Conservation (phyloP, 2,113 vertebrate genomes). For the Malurus alboscapulatus region DNA sequence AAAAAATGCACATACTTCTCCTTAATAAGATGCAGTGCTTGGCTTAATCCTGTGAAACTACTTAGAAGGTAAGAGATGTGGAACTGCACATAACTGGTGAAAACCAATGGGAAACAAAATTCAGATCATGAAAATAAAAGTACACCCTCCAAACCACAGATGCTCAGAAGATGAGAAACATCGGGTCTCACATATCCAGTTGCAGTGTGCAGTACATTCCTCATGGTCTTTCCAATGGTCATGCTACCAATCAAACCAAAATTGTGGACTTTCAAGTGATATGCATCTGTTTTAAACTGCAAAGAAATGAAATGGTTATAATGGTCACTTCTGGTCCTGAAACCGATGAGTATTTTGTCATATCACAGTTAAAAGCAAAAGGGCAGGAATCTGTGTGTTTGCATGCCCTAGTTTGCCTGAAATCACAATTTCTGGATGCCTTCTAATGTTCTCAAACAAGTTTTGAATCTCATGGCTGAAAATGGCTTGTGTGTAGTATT, state of each 20-base stretch:
- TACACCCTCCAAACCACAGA: not conserved
- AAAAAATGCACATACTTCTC: not conserved
- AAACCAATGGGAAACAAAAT: not conserved
- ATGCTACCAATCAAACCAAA: not conserved
- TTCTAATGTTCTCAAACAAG: not conserved
- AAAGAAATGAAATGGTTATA: not conserved
- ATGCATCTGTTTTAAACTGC: not conserved
- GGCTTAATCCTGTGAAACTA: not conserved
- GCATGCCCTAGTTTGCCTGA: not conserved
- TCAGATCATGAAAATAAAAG: not conserved
- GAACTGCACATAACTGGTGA: not conserved
- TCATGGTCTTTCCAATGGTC: not conserved
- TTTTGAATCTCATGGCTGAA: not conserved
- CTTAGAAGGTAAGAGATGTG: not conserved
- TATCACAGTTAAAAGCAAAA: not conserved
- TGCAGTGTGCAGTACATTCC: not conserved
- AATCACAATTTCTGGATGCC: not conserved
- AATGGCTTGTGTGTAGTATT: not conserved
- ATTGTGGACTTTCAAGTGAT: not conserved
- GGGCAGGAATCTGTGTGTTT: not conserved
- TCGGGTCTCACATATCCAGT: too few relatives aligned
- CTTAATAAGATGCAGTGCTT: not conserved
- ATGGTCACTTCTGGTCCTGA: not conserved
- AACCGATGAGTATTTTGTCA: not conserved
- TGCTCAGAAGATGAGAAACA: not conserved